Evolutionary conservation across 2,113 vertebrate genomes (phyloP).

Genomic region (Geococcyx californianus): DNA sequence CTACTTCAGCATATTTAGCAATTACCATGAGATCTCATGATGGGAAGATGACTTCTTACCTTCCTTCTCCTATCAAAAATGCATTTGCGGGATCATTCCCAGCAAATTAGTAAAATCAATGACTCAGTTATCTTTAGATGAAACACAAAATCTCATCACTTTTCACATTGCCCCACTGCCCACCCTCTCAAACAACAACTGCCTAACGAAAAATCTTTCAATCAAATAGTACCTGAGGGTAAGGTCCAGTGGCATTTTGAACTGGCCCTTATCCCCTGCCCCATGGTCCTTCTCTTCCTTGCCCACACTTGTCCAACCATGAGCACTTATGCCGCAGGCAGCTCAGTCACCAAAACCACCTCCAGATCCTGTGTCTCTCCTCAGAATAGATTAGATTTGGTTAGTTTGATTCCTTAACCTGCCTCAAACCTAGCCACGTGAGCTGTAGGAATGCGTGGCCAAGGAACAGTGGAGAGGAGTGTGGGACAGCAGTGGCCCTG

Average conservation of each 20-base stretch:
- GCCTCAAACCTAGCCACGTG: rapidly evolving
- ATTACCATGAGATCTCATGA: background rate
- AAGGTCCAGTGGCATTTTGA: background rate
- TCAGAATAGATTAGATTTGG: rapidly evolving
- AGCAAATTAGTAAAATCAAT: background rate
- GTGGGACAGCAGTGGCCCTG: background rate
- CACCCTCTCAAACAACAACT: background rate
- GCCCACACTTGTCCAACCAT: rapidly evolving
- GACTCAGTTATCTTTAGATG: background rate
- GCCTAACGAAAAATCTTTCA: background rate
- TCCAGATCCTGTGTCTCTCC: background rate
- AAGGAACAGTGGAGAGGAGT: background rate
- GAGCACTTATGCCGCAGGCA: rapidly evolving
- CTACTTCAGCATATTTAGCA: background rate
- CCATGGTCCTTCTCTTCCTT: background rate
- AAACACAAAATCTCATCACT: background rate
- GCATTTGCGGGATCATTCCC: background rate
- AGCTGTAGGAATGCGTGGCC: background rate
- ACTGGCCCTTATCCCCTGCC: too few species aligned
- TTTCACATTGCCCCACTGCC: background rate
- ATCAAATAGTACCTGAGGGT: too few species aligned
- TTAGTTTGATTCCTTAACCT: background rate
- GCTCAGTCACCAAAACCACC: background rate
- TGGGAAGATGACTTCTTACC: background rate
- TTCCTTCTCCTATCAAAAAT: background rate